Percentiles rank a stretch among this genome's conserved stretches.
These are phyloP conservation scores for Pycnomerus fuliginosus DNA, from an alignment of 2,888 invertebrate genomes.

Conservation along the genomic window DNA sequence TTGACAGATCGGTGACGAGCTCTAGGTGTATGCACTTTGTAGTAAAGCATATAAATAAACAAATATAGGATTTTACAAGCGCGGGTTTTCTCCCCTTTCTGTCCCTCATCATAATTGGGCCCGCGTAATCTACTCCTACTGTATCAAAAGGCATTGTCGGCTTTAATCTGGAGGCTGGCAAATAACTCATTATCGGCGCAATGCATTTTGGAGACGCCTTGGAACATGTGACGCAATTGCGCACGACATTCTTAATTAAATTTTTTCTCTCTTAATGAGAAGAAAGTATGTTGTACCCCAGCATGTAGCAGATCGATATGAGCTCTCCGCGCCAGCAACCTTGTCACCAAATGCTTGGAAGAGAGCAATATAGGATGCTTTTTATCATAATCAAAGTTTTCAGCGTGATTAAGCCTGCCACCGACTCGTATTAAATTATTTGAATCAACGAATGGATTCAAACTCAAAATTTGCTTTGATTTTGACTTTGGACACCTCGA, in stretches of 20 bases:
- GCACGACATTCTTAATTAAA: constrained; percentile 2
- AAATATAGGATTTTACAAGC: constrained; percentile 17
- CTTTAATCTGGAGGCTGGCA: constrained; percentile 9
- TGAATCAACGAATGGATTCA: constrained; percentile 18
- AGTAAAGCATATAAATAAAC: constrained; percentile 3
- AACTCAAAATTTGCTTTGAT: not conserved
- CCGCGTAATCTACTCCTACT: constrained; percentile 15
- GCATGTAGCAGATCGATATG: constrained; percentile 21
- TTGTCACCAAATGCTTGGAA: constrained; percentile 17
- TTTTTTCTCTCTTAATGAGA: constrained; percentile 10
- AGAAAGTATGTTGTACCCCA: constrained; percentile 22
- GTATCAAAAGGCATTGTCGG: constrained; percentile 9
- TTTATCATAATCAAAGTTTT: not conserved
- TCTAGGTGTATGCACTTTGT: constrained; percentile 7
- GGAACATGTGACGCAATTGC: constrained; percentile 16
- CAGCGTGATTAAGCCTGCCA: constrained; percentile 9
- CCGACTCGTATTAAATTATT: constrained; percentile 16
- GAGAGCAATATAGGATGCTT: constrained; percentile 20
- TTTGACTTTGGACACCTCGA: no score
- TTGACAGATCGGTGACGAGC: constrained; percentile 3
- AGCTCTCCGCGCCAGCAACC: constrained; percentile 19
- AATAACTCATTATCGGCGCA: constrained; percentile 14
- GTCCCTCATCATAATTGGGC: constrained; percentile 12
- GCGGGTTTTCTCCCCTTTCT: constrained; percentile 6
- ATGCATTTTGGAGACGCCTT: constrained; percentile 5